phyloP scores from a whole-genome alignment of 2,797 vertebrate species.

The Pangasius mekongensis region DNA sequence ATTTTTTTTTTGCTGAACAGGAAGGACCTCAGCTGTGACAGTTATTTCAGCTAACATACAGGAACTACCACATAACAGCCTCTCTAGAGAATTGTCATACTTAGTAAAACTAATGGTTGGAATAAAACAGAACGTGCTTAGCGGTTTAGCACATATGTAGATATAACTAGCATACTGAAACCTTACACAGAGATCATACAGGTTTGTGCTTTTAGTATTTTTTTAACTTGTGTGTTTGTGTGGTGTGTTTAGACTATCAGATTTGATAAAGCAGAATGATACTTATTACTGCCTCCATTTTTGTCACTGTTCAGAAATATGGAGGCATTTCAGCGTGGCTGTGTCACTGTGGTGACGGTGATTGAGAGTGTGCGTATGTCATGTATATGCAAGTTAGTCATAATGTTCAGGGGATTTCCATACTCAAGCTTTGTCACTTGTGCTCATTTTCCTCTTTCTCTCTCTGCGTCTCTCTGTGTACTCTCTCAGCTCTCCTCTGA shows the following conservation, averaged over 20 bases:
- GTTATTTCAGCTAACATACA: slow-evolving; percentile 46
- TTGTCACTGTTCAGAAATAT: not conserved
- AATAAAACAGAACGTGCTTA: not conserved
- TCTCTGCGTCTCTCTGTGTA: not conserved
- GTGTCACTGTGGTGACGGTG: slow-evolving; percentile 6
- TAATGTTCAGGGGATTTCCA: slow-evolving; percentile 31
- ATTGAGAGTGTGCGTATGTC: not conserved
- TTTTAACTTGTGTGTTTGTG: not conserved
- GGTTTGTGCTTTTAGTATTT: slow-evolving; percentile 16
- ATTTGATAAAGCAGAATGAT: not conserved
- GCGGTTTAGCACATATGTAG: not conserved
- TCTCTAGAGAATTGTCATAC: not conserved
- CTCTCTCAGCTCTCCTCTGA: slow-evolving; percentile 69
- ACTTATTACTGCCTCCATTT: not conserved
- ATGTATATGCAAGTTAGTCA: slow-evolving; percentile 2
- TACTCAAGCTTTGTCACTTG: slow-evolving; percentile 10
- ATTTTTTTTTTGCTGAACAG: slow-evolving; percentile 33
- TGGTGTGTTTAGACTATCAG: not conserved
- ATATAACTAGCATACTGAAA: not conserved
- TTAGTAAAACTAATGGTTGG: not conserved
- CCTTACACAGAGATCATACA: slow-evolving; percentile 5
- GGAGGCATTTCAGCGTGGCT: slow-evolving; percentile 20
- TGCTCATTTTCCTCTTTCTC: not conserved
- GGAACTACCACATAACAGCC: slow-evolving; percentile 43
- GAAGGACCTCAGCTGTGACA: slow-evolving; percentile 30